phyloP scores from a whole-genome alignment of 2,797 vertebrate species.

The Sphenopsis melanotis region DNA sequence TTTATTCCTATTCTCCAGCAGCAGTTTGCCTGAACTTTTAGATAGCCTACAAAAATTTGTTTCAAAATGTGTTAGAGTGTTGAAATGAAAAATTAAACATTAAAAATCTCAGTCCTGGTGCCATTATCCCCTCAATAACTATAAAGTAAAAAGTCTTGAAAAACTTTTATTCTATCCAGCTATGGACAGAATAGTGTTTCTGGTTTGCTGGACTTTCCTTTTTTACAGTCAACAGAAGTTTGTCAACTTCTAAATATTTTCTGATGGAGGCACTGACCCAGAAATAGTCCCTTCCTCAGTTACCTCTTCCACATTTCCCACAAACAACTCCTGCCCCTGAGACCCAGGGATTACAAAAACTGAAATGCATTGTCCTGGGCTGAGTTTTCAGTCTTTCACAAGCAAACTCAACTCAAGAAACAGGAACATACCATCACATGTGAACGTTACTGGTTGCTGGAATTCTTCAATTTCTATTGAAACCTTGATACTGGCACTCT shows the following conservation, averaged over 20 bases:
- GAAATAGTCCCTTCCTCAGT: not conserved
- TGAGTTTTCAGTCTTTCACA: not conserved
- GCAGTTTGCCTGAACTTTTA: not conserved
- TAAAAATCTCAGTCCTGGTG: not conserved
- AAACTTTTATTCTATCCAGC: not conserved
- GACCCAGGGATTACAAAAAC: not conserved
- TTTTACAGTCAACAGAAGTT: not conserved
- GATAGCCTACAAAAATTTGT: not conserved
- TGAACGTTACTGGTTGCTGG: slow-evolving; percentile 96
- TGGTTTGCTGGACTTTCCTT: not conserved
- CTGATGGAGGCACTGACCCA: not conserved
- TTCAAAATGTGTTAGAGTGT: not conserved
- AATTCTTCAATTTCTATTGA: slow-evolving; percentile 95
- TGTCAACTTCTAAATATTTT: not conserved
- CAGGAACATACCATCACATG: slow-evolving; percentile 87
- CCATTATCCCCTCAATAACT: not conserved
- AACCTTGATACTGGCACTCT: slow-evolving; percentile 90
- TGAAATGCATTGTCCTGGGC: not conserved
- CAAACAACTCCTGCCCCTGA: not conserved
- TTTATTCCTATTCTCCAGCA: not conserved
- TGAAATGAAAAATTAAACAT: not conserved
- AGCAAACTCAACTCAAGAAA: not conserved
- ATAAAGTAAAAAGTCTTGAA: not conserved
- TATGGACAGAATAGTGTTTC: not conserved
- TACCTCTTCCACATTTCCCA: not conserved